Evolutionary conservation across 2,113 vertebrate genomes (phyloP), one percentile per base, ranked within the genome.

Genomic region (Suricata suricatta): DNA sequence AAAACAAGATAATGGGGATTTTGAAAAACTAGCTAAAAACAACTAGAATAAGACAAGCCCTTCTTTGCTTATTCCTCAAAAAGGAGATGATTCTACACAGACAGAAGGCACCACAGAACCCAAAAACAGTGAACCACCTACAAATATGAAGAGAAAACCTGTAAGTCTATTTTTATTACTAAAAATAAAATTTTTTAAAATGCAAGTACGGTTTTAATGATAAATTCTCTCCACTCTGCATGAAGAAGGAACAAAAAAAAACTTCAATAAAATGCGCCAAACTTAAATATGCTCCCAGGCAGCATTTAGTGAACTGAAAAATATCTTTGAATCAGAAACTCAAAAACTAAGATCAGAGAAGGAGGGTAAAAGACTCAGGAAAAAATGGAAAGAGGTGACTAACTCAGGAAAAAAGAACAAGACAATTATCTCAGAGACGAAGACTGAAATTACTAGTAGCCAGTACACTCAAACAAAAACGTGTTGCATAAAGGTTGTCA

Each of bases 281-380:
- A 83, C 8, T 77, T 77, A 54, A 71, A 83, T 35, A 63, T 50
- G 35, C 33, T 47, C 16, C 17, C 66, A 94, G 72, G 44, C 25
- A 94, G 35, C 25, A 47, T 38, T 16, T n/a, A 25, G 19, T 8
- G 8, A 82, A 64, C 66, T 33, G 35, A 82, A 96, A 94, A 90
- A 68, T 35, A 31, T 50, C 10, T 25, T 14, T 68, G 14, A 96
- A 82, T 91, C 38, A 91, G 44, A 81, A 74, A 91, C 44, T 91
- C 68, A 86, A 94, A 97, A 95, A 71, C 33, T 57, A 93, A 93
- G 8, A 82, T 50, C 3, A 50, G 72, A 92, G 27, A 41, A 44
- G 7, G 25, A 27, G 11, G 0, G 12, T 27, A 41, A 57, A 86
- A 91, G 13, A 76, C 15, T 77, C 25, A 87, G 38, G 31, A 80